Conservation (phyloP, 2,113 vertebrate genomes). For the Holacanthus passer region DNA sequence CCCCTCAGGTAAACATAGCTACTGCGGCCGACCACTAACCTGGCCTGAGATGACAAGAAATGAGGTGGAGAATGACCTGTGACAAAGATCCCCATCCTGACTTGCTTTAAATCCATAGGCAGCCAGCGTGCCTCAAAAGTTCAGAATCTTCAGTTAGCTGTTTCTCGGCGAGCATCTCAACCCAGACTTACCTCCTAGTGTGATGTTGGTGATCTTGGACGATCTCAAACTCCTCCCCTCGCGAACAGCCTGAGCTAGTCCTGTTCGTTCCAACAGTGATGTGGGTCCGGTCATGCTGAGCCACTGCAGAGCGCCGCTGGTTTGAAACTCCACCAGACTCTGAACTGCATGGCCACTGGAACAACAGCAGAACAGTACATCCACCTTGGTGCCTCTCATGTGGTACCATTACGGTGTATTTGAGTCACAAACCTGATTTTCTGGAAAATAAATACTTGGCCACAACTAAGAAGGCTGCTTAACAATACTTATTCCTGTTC, state of each 20-base stretch:
- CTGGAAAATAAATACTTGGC: background rate
- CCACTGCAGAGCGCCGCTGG: conserved; percentile 76
- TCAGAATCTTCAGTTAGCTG: background rate
- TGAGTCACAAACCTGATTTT: background rate
- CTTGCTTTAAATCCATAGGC: background rate
- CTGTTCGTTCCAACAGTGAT: conserved; percentile 71
- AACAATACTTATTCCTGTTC: background rate
- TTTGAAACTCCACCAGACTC: conserved; percentile 83
- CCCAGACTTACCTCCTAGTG: conserved; percentile 81
- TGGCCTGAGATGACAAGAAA: background rate
- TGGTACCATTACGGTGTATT: no score
- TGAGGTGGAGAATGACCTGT: background rate
- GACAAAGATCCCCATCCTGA: background rate
- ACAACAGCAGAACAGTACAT: background rate
- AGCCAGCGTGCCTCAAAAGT: background rate
- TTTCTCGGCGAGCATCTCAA: no score
- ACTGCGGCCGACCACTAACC: background rate
- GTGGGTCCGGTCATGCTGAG: conserved; percentile 53
- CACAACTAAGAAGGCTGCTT: background rate
- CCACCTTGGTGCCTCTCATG: background rate
- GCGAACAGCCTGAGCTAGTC: conserved; percentile 58
- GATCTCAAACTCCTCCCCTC: conserved; percentile 63
- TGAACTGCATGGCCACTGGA: conserved; percentile 82
- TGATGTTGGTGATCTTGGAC: conserved; percentile 80
- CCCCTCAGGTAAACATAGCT: conserved; percentile 9